Evolutionary conservation across 1,140 invertebrate genomes (phyloP).

Genomic region (Aphidius ervi): DNA sequence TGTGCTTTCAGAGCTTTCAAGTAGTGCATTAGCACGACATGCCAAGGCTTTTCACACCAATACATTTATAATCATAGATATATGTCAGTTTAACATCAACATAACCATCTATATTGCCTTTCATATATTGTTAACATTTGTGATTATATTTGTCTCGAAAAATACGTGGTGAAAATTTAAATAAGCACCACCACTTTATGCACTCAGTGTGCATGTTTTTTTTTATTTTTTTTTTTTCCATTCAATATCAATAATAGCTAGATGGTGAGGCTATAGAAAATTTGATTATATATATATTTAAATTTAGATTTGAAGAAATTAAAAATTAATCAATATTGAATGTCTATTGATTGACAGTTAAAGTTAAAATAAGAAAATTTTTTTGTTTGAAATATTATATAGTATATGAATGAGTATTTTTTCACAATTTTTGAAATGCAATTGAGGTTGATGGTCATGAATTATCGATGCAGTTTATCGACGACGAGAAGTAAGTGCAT

Average conservation of each 20-base stretch:
- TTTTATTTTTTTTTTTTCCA: no score
- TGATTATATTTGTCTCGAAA: slow-evolving; percentile 3
- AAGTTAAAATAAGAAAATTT: background rate
- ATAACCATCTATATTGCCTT: background rate
- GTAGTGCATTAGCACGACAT: slow-evolving; percentile 19
- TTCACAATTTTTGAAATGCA: background rate
- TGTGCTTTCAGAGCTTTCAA: slow-evolving; percentile 6
- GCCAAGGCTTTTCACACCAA: slow-evolving; percentile 10
- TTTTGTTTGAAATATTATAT: background rate
- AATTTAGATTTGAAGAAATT: background rate
- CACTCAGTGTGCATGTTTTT: no score
- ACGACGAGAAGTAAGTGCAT: slow-evolving; percentile 1
- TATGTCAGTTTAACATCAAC: background rate
- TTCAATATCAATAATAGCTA: no score
- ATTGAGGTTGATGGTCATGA: slow-evolving; percentile 13
- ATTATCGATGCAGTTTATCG: slow-evolving; percentile 12
- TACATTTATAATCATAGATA: background rate
- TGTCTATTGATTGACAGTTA: background rate
- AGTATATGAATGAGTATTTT: background rate
- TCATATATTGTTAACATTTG: background rate
- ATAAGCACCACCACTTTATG: no score
- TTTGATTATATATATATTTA: no score
- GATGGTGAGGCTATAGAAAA: no score
- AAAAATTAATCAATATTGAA: background rate
- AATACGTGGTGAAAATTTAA: background rate